Base-by-base conservation (phyloP, 2,113 vertebrate genomes). In the Onychorhynchus coronatus region DNA sequence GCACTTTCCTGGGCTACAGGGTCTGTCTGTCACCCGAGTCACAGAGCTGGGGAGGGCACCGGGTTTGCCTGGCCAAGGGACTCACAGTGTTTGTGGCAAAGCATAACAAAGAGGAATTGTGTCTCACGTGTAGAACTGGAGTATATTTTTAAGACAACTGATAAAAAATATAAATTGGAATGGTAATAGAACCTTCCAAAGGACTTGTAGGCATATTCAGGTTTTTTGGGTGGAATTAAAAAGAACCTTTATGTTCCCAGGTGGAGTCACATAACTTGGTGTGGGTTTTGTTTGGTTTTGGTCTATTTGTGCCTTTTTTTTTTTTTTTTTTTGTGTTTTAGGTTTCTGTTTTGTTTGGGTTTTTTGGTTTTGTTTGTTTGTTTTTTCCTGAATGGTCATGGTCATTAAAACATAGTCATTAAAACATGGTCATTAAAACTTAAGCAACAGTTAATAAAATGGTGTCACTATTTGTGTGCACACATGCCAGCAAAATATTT, bases 91-190 rank as follows among this genome's bases (percentile, higher is more conserved):
- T 41, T 5, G 21, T 8, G 47, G 53, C n/a, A 44, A 47, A 74
- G 24, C 0, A 2, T 58, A 39, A 41, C 5, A 19, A 63, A 62
- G 58, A 52, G 24, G 10, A 53, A 19, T 63, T 42, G n/a, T 30
- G 25, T 37, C 14, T 46, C 14, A 8, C 18, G 5, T 0, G 0
- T 18, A 49, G 19, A 35, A 25, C 31, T 73, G 76, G 4, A 1
- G 31, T 66, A 77, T 52, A 14, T 42, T 66, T 73, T 67, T 47
- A 11, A 11, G 47, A 28, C 24, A 15, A 7, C 3, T 23, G 33
- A 88, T 33, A 28, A 12, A 12, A 50, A 18, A 10, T 24, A 6
- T 50, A 39, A 70, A 46, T 11, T 30, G 63, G 28, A 41, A n/a
- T 27, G 41, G 17, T 31, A 68, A 41, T 41, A 65, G 49, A 86